Percentiles rank a stretch among this genome's conserved stretches.
These are phyloP conservation scores for Oncopodura yosiiana DNA, from an alignment of 1,140 invertebrate genomes.

Conservation along the genomic window DNA sequence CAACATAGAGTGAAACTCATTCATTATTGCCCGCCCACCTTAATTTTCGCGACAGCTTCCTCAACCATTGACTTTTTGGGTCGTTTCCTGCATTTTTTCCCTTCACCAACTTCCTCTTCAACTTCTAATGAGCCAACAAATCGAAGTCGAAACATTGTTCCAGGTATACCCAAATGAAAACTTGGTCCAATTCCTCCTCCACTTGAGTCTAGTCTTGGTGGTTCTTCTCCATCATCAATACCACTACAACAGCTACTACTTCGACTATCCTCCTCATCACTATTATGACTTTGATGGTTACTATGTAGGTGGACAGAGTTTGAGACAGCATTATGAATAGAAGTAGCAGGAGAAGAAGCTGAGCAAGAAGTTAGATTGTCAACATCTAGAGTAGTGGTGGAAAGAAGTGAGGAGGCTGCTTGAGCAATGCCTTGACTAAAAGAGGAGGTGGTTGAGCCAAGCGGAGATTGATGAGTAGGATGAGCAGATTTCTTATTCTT, in stretches of 20 bases:
- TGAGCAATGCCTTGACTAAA: too few relatives aligned
- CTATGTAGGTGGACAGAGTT: not conserved
- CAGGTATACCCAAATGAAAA: constrained; percentile 41
- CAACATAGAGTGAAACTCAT: not conserved
- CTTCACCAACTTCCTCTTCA: constrained; percentile 58
- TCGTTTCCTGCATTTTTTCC: constrained; percentile 57
- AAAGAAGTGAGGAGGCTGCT: not conserved
- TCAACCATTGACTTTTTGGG: constrained; percentile 87
- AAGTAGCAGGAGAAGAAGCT: not conserved
- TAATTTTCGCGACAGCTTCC: constrained; percentile 91
- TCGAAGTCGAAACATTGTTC: constrained; percentile 66
- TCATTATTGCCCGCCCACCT: constrained; percentile 50
- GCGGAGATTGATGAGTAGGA: too few relatives aligned
- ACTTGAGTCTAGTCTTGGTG: not conserved
- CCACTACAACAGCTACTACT: constrained; percentile 37
- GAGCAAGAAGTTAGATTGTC: not conserved
- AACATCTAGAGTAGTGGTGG: constrained; percentile 2
- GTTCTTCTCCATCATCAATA: constrained; percentile 40
- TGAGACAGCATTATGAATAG: constrained; percentile 8
- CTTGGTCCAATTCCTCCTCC: constrained; percentile 7
- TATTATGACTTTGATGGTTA: too few relatives aligned
- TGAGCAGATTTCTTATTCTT: too few relatives aligned
- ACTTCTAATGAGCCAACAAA: constrained; percentile 76
- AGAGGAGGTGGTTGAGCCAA: too few relatives aligned
- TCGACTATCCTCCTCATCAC: too few relatives aligned